Evolutionary conservation across 2,113 vertebrate species (phyloP).

Genomic region (Pampusana beccarii): DNA sequence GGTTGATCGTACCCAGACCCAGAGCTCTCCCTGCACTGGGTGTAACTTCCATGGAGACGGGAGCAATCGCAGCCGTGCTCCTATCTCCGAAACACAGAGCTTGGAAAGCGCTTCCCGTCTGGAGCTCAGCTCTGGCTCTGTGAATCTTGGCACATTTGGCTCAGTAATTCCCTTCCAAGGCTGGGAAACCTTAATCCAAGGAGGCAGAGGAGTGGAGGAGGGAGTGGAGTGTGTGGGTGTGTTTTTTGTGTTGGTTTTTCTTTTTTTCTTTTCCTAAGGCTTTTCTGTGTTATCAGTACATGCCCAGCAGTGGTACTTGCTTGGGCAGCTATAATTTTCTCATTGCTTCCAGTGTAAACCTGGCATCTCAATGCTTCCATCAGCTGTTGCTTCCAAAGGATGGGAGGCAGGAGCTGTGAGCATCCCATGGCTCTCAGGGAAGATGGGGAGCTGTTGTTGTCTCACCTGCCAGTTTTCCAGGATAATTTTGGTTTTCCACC

Average conservation of each 20-base stretch:
- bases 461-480: background rate
- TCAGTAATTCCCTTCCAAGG: background rate
- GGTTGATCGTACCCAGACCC: background rate
- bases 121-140: background rate
- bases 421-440: background rate
- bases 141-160: background rate
- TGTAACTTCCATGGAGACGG: background rate
- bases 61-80: fast-evolving
- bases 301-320: background rate
- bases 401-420: background rate
- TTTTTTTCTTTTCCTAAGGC: background rate
- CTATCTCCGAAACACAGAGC: background rate
- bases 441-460: background rate
- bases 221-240: background rate
- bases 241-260: background rate
- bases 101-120: background rate
- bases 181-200: background rate
- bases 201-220: background rate
- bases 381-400: background rate
- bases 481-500: background rate
- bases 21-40: background rate
- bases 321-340: background rate
- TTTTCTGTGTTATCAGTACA: background rate
- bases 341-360: background rate
- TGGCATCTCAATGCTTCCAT: background rate